phyloP scores from a whole-genome alignment of 2,797 vertebrate species.

The Pyrocephalus nanus region DNA sequence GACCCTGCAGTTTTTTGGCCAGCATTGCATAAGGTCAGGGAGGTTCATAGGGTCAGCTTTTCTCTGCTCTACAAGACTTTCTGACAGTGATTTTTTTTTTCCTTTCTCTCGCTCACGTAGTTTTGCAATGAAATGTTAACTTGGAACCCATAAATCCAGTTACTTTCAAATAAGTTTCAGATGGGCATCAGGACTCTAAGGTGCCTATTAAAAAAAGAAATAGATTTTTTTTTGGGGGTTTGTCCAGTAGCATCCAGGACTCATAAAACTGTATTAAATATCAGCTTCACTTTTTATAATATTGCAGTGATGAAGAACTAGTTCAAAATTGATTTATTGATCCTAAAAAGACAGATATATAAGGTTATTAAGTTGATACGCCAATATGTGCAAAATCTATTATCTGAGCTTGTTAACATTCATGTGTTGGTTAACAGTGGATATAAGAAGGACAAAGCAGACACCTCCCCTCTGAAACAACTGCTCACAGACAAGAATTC shows the following conservation, averaged over 20 bases:
- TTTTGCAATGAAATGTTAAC: neutral
- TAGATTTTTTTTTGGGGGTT: neutral
- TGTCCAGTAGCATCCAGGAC: neutral
- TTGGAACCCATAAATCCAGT: constrained; percentile 15
- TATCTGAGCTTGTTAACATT: constrained; percentile 7
- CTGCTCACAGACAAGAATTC: neutral
- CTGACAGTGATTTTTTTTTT: neutral
- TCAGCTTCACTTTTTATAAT: constrained; percentile 3
- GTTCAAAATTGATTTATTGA: constrained; percentile 35
- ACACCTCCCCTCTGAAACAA: neutral
- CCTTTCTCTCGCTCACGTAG: neutral
- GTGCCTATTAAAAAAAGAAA: neutral
- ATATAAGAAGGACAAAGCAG: neutral
- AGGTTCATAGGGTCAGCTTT: neutral
- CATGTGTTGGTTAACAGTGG: neutral
- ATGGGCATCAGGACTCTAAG: neutral
- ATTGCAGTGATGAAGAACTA: constrained; percentile 15
- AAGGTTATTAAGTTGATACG: constrained; percentile 25
- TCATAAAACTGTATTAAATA: constrained; percentile 32
- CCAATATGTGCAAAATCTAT: constrained; percentile 26
- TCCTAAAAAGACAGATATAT: constrained; percentile 34
- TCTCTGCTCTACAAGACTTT: neutral
- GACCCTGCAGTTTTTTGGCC: neutral
- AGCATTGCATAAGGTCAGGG: neutral
- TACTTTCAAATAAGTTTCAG: constrained; percentile 27